Percentiles rank a stretch among this genome's conserved stretches.
Conservation (phyloP, 2,888 invertebrate species). For the Archips xylosteana region DNA sequence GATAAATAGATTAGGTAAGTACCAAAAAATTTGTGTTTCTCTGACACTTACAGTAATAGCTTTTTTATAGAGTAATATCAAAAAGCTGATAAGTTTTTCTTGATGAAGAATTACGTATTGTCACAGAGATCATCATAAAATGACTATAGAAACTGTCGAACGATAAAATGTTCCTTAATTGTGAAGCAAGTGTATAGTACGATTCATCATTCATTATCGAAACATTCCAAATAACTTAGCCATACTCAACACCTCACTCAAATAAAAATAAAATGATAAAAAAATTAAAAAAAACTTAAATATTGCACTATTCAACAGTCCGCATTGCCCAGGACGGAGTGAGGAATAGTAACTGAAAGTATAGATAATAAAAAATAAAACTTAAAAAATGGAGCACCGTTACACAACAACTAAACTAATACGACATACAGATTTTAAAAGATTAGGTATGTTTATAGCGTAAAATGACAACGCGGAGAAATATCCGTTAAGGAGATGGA, state of each 20-base stretch:
- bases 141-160: background rate
- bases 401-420: slow-evolving; percentile 47
- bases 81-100: too few relatives aligned
- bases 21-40: background rate
- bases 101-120: too few relatives aligned
- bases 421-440: slow-evolving; percentile 68
- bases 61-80: too few relatives aligned
- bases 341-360: slow-evolving; percentile 66
- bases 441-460: slow-evolving; percentile 26
- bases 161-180: slow-evolving; percentile 2
- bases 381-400: slow-evolving; percentile 66
- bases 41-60: too few relatives aligned
- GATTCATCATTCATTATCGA: background rate
- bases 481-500: background rate
- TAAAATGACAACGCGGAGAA: slow-evolving; percentile 16
- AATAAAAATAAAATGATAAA: slow-evolving; percentile 6
- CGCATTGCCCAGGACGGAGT: slow-evolving; percentile 84
- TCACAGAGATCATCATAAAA: too few relatives aligned
- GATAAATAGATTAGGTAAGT: background rate
- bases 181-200: background rate
- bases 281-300: background rate
- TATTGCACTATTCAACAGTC: slow-evolving; percentile 74
- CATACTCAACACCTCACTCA: background rate
- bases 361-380: slow-evolving; percentile 24
- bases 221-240: background rate